These are phyloP conservation scores for Cavia aperea DNA, from an alignment of 2,113 vertebrate species.

Conservation along the genomic window DNA sequence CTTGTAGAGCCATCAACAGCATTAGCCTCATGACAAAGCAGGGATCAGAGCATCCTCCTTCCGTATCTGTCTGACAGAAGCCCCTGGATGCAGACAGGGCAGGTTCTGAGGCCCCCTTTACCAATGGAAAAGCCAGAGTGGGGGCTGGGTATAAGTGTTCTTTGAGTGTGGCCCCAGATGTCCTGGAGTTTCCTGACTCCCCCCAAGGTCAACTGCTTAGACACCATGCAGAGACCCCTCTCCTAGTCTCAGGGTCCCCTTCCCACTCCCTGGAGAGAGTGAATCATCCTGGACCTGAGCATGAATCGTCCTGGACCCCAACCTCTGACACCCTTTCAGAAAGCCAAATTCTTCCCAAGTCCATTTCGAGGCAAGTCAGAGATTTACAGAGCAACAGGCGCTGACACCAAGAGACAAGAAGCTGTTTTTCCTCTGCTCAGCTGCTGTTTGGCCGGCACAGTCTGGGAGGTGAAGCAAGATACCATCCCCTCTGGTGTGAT, in stretches of 20 bases:
- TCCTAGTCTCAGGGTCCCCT: not conserved
- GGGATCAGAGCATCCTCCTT: not conserved
- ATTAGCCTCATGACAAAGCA: not conserved
- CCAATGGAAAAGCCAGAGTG: not conserved
- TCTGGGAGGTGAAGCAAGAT: constrained; percentile 24
- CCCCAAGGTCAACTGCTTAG: not conserved
- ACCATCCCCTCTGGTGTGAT: constrained; percentile 49
- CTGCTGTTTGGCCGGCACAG: constrained; percentile 44
- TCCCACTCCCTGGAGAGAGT: not conserved
- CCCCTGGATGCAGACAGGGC: too few species aligned
- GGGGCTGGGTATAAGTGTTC: not conserved
- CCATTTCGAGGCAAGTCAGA: not conserved
- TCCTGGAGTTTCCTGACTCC: not conserved
- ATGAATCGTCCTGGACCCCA: not conserved
- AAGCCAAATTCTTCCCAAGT: not conserved
- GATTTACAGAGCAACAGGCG: not conserved
- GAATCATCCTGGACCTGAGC: not conserved
- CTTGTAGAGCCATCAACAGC: not conserved
- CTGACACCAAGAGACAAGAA: constrained; percentile 18
- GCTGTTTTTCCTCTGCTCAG: constrained; percentile 56
- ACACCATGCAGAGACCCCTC: not conserved
- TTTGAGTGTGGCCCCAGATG: not conserved
- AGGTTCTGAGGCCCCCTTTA: not conserved
- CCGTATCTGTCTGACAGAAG: not conserved
- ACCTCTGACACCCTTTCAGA: not conserved